Evolutionary conservation across 2,797 vertebrate species (phyloP).

Genomic region (Parauchenoglanis ngamensis): DNA sequence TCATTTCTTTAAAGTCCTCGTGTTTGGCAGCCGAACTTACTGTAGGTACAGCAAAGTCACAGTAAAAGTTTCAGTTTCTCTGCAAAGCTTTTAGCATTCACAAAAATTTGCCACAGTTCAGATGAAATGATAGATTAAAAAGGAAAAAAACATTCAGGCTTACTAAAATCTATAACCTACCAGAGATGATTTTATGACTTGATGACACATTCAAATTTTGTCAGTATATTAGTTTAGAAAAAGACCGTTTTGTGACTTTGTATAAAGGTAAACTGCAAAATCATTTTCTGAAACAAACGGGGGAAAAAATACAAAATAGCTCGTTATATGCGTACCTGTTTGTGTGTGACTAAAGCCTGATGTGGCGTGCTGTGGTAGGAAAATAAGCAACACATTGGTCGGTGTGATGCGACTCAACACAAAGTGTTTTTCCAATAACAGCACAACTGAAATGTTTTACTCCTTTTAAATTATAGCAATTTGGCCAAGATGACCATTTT

Average conservation of each 20-base stretch:
- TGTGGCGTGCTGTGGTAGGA: not conserved
- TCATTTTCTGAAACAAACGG: not conserved
- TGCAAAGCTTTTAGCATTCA: not conserved
- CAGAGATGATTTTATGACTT: not conserved
- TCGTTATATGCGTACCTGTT: not conserved
- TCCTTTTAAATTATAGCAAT: not conserved
- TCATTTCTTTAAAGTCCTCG: slow-evolving; percentile 41
- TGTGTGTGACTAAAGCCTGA: not conserved
- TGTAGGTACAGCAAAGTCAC: not conserved
- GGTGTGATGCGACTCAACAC: not conserved
- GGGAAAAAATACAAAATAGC: too few relatives aligned
- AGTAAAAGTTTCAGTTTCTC: slow-evolving; percentile 20
- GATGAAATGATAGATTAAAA: not conserved
- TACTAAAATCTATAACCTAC: not conserved
- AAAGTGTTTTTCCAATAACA: not conserved
- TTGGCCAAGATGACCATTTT: not conserved
- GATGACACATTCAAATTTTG: not conserved
- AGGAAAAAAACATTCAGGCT: not conserved
- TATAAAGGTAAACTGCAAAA: not conserved
- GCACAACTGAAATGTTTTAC: not conserved
- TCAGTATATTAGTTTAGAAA: not conserved
- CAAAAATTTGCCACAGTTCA: not conserved
- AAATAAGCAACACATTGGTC: not conserved
- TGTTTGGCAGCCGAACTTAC: slow-evolving; percentile 15
- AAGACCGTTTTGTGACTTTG: not conserved